A percentile compares a stretch with the other conserved stretches of the same genome.
Evolutionary conservation across 1,140 invertebrate species (phyloP).

Genomic region (Drosophila truncata): DNA sequence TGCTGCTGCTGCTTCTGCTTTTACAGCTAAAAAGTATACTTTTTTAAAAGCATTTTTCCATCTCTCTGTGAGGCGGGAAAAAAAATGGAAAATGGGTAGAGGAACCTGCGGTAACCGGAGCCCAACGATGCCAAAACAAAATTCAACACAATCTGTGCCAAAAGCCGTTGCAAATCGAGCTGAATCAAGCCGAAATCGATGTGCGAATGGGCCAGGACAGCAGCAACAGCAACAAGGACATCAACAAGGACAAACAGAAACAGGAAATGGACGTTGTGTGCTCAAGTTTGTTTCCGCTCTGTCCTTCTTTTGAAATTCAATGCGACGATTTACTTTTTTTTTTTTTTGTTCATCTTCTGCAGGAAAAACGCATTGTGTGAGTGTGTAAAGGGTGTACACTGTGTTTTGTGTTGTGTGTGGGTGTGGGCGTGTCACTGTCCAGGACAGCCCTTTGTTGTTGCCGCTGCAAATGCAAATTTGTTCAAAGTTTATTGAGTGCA

Average conservation of each 20-base stretch:
- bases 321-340: conserved; percentile 44
- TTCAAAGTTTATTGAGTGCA: conserved; percentile 84
- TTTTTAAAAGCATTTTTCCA: neutral
- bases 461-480: conserved; percentile 79
- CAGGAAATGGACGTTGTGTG: conserved; percentile 82
- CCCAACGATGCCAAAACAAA: conserved; percentile 51
- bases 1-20: neutral
- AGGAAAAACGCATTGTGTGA: conserved; percentile 42
- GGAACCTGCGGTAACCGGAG: conserved; percentile 27
- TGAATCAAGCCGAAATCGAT: conserved; percentile 64
- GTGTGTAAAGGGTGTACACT: neutral
- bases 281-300: conserved; percentile 80
- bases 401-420: no score
- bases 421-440: conserved; percentile 32
- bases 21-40: neutral
- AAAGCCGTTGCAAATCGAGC: conserved; percentile 80
- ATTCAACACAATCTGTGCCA: conserved; percentile 72
- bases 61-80: neutral
- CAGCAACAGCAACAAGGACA: conserved; percentile 33
- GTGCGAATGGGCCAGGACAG: conserved; percentile 43
- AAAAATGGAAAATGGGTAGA: neutral
- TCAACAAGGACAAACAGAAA: conserved; percentile 72
- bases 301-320: conserved; percentile 74
- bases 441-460: conserved; percentile 34
- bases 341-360: conserved; percentile 16